phyloP scores from a whole-genome alignment of 2,797 vertebrate species.

The Danio kyathit region DNA sequence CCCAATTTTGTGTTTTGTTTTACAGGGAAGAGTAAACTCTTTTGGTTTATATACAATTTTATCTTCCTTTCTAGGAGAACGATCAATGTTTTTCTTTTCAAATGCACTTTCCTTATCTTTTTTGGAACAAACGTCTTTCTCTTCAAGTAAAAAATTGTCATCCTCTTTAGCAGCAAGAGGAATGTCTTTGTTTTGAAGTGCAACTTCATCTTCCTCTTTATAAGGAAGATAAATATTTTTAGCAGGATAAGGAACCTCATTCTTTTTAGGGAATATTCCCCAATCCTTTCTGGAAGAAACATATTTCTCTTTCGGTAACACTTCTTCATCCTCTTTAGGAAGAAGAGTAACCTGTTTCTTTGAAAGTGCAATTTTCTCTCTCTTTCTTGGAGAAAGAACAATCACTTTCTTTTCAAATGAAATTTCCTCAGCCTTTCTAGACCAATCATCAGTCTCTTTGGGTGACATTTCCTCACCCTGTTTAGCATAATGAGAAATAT shows the following conservation, averaged over 20 bases:
- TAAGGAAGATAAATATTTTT: background rate
- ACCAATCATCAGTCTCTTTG: background rate
- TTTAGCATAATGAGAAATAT: background rate
- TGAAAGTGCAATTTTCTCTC: background rate
- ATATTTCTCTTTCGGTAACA: background rate
- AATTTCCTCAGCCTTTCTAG: background rate
- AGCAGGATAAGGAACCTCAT: background rate
- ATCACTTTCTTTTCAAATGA: background rate
- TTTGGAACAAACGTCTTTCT: background rate
- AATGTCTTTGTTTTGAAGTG: constrained; percentile 65
- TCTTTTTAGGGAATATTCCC: background rate
- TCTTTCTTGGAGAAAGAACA: background rate
- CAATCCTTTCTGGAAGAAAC: too few relatives aligned
- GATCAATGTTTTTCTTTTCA: constrained; percentile 9
- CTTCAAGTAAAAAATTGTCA: background rate
- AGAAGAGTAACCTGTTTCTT: background rate
- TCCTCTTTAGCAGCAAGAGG: background rate
- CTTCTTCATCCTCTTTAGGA: background rate
- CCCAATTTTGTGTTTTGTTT: constrained; percentile 40
- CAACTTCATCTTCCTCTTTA: constrained; percentile 29
- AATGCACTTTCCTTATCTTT: background rate
- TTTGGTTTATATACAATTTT: background rate
- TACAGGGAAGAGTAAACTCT: constrained; percentile 14
- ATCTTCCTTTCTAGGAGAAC: background rate
- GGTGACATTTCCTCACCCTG: background rate